phyloP scores from a whole-genome alignment of 2,888 invertebrate genomes.

The Hirtodrosophila alboralis region DNA sequence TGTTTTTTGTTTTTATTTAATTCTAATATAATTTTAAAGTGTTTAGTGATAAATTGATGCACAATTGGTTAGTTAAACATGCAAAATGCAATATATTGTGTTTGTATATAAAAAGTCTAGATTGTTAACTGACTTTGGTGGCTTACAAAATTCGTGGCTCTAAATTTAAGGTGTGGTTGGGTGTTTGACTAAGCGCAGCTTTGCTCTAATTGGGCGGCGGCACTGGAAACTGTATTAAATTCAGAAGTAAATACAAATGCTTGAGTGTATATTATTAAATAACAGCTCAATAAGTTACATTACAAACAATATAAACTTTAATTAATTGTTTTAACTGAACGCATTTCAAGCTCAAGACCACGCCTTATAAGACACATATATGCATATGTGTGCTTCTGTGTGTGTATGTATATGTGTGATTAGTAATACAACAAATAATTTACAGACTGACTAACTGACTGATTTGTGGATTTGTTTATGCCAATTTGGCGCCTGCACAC shows the following conservation, averaged over 20 bases:
- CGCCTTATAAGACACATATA: constrained; percentile 50
- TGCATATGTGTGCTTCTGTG: no score
- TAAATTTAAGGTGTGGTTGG: constrained; percentile 68
- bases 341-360: constrained; percentile 45
- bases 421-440: constrained; percentile 29
- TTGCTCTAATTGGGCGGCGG: constrained; percentile 46
- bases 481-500: constrained; percentile 17
- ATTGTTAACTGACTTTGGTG: neutral
- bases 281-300: neutral
- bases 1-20: constrained; percentile 68
- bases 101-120: neutral
- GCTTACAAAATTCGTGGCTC: neutral
- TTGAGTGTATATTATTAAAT: neutral
- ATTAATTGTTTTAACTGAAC: constrained; percentile 13
- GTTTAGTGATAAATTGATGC: constrained; percentile 20
- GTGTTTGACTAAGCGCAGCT: constrained; percentile 52
- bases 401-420: no score
- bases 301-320: neutral
- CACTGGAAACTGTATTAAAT: constrained; percentile 1
- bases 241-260: neutral
- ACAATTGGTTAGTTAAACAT: constrained; percentile 28
- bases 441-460: constrained; percentile 8
- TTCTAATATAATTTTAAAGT: constrained; percentile 48
- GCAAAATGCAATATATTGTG: neutral
- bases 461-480: constrained; percentile 56